These are phyloP conservation scores for Matsumurasca onukii DNA, from an alignment of 1,140 invertebrate species.

Conservation along the genomic window DNA sequence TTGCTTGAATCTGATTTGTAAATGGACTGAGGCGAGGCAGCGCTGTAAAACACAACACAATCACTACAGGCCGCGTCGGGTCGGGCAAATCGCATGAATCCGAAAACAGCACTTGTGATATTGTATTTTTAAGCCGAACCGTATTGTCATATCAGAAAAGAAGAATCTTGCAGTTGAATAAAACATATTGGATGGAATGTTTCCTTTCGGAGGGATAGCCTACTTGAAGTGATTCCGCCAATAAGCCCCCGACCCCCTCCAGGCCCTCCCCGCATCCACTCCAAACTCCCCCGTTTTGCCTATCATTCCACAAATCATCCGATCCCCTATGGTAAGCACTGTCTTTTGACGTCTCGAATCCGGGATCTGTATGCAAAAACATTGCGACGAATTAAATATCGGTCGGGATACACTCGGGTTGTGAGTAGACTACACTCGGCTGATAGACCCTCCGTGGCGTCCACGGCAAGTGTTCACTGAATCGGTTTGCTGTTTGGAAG, in stretches of 20 bases:
- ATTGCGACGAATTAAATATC: conserved; percentile 20
- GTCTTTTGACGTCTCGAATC: conserved; percentile 29
- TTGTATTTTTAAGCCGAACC: conserved; percentile 16
- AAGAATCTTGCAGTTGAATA: conserved; percentile 26
- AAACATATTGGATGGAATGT: conserved; percentile 27
- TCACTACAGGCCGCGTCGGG: background rate
- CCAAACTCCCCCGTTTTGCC: conserved; percentile 1
- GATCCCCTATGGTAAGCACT: background rate
- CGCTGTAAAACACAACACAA: background rate
- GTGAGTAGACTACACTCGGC: background rate
- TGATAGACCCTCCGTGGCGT: too few relatives aligned
- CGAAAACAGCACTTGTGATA: conserved; percentile 1
- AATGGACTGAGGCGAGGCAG: background rate
- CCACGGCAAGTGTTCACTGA: too few relatives aligned
- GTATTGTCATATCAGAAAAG: conserved; percentile 17
- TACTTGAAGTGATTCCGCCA: conserved; percentile 29
- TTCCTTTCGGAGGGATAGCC: conserved; percentile 13
- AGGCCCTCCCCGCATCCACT: background rate
- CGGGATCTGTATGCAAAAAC: conserved; percentile 22
- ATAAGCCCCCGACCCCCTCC: conserved; percentile 13
- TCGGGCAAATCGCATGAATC: conserved; percentile 9
- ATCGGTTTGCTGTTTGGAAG: too few relatives aligned
- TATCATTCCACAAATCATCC: conserved; percentile 22
- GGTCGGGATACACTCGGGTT: background rate
- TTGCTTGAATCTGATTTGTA: conserved; percentile 3